Base-by-base conservation (phyloP, 2,888 invertebrate genomes). In the Leucoptera coffeella region DNA sequence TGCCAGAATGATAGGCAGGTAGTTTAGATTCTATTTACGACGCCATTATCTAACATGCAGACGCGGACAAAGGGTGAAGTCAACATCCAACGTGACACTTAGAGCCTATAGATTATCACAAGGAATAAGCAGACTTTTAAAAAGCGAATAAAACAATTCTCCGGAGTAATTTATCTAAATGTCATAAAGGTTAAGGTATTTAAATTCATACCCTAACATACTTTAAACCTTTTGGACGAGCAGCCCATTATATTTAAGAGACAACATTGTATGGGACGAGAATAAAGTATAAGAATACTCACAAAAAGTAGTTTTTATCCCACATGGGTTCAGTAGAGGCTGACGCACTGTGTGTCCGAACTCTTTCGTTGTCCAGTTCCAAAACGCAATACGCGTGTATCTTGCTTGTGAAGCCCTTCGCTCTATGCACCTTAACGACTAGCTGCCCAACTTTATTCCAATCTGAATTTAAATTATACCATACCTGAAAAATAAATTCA, bases 241-340 rank as follows among this genome's bases (percentile, higher is more conserved):
- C n/a, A n/a, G n/a, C n/a, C n/a, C n/a, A 14, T n/a, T 10, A 11
- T 9, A 14, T 20, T 13, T n/a, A 27, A 8, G 17, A 17, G 6
- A 8, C 9, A 17, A 8, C 9, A 17, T 17, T 8, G 6, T 17
- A 17, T 17, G 12, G 19, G 14, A 19, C n/a, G 12, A 7, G 11
- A 10, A n/a, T 23, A 19, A 27, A 29, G 23, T 14, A 17, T 21
- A 26, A 21, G 3, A 15, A 17, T 28, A 57, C 64, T 56, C 29
- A 69, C 67, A 69, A 61, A 8, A 52, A 37, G 30, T 57, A 67
- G 25, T 33, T 47, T 29, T 60, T 62, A 29, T 65, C 54, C 65
- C 67, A 69, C 5, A 33, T 31, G 1, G 55, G 55, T 11, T 58
- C 60, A 1, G 45, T 14, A 22, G 33, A 40, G n/a, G 43, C 35